Conservation (phyloP, 2,888 invertebrate species). For the Drosophila hamatofila region DNA sequence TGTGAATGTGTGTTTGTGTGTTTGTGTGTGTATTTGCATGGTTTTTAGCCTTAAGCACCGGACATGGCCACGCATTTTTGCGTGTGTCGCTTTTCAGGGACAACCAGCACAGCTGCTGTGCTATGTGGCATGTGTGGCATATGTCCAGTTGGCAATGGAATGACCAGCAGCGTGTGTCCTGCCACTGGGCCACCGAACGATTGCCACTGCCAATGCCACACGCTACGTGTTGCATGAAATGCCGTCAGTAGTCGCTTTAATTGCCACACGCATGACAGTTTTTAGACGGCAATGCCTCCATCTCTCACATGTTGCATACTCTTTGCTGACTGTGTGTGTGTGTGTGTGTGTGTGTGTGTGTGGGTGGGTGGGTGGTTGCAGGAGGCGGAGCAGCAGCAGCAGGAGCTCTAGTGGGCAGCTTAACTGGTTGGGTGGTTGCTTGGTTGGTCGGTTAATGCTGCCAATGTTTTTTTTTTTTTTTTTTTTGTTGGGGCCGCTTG, state of each 20-base stretch:
- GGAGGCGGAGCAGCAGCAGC: background rate
- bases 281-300: constrained; percentile 21
- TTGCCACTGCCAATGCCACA: constrained; percentile 1
- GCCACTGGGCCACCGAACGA: background rate
- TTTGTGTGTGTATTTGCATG: constrained; percentile 10
- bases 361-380: background rate
- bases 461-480: too few relatives aligned
- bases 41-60: constrained; percentile 25
- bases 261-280: constrained; percentile 59
- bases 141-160: constrained; percentile 12
- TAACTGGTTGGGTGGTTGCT: background rate
- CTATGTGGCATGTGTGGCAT: constrained; percentile 15
- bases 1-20: constrained; percentile 10
- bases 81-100: constrained; percentile 32
- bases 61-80: constrained; percentile 47
- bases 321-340: background rate
- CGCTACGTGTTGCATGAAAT: constrained; percentile 58
- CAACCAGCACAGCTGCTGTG: constrained; percentile 17
- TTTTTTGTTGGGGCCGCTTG: background rate
- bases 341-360: background rate
- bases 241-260: constrained; percentile 54
- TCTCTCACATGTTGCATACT: constrained; percentile 2
- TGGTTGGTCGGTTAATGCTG: background rate
- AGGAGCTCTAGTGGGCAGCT: background rate
- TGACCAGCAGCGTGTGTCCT: constrained; percentile 13